Evolutionary conservation across 1,140 invertebrate species (phyloP).

Genomic region (Nasonia giraulti): DNA sequence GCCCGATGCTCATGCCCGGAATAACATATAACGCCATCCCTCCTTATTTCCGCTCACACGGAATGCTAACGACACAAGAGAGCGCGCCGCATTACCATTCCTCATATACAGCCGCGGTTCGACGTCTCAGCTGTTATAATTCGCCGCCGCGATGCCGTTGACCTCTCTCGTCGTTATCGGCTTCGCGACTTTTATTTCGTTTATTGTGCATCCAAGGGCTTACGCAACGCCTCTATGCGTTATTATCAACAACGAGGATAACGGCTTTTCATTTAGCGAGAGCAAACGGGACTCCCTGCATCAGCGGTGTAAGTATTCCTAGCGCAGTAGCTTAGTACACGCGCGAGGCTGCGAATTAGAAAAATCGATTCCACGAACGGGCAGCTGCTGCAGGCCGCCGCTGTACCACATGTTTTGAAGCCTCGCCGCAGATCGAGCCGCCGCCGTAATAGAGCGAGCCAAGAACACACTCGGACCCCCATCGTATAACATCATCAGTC

Average conservation of each 20-base stretch:
- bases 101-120: not conserved
- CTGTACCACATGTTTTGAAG: not conserved
- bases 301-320: not conserved
- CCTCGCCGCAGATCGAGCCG: not conserved
- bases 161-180: constrained; percentile 18
- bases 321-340: not conserved
- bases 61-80: constrained; percentile 9
- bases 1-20: not conserved
- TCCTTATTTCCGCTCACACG: constrained; percentile 27
- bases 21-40: constrained; percentile 1
- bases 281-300: not conserved
- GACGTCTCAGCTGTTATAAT: not conserved
- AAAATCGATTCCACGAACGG: not conserved
- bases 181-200: not conserved
- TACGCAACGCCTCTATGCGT: not conserved
- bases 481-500: not conserved
- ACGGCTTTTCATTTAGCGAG: not conserved
- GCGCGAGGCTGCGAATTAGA: not conserved
- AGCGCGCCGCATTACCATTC: constrained; percentile 3
- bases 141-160: constrained; percentile 1
- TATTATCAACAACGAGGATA: not conserved
- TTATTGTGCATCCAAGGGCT: not conserved
- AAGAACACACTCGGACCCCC: not conserved
- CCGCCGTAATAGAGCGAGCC: not conserved
- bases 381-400: not conserved